Evolutionary conservation across 2,888 invertebrate genomes (phyloP).

Genomic region (Pachliopta kotzebuea): DNA sequence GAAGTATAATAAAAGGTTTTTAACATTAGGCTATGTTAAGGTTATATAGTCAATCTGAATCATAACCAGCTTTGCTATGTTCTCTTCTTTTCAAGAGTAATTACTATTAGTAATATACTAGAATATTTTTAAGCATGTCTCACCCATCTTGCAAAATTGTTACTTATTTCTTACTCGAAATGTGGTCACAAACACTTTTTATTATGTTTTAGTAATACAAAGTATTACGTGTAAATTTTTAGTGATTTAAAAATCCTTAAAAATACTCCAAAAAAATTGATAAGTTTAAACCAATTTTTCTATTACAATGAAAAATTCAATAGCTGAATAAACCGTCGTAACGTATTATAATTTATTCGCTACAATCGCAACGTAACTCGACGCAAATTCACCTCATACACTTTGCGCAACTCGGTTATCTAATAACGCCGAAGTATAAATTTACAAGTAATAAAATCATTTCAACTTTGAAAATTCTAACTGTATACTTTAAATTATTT

Average conservation of each 20-base stretch:
- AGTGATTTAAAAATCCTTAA: background rate
- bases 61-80: too few species aligned
- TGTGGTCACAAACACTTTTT: too few species aligned
- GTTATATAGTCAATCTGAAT: too few species aligned
- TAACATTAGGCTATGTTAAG: too few species aligned
- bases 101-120: too few species aligned
- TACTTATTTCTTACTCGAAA: too few species aligned
- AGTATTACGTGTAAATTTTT: background rate
- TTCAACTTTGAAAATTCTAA: background rate
- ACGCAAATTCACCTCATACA: constrained; percentile 2
- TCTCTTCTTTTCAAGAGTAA: too few species aligned
- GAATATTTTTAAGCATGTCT: too few species aligned
- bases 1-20: too few species aligned
- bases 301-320: background rate
- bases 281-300: background rate
- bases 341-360: background rate
- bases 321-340: background rate
- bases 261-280: background rate
- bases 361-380: background rate
- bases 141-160: too few species aligned
- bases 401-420: constrained; percentile 15
- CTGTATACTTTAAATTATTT: too few species aligned
- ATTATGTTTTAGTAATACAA: background rate
- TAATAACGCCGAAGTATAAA: constrained; percentile 5
- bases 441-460: constrained; percentile 2